Percentiles rank a stretch among this genome's conserved stretches.
Conservation (phyloP, 1,140 invertebrate genomes). For the Musca domestica region DNA sequence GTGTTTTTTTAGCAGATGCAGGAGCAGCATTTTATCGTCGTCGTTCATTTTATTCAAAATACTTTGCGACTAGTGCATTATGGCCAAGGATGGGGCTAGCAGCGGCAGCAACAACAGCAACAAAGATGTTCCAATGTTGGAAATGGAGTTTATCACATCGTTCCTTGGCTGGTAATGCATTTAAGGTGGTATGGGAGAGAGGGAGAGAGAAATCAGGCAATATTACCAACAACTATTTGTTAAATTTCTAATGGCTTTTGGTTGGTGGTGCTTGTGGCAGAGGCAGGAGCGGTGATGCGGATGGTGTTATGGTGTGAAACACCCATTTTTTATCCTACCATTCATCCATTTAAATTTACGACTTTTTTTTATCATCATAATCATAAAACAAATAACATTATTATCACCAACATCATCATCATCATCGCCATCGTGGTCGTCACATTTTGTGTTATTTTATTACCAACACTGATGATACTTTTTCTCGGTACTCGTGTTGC, state of each 20-base stretch:
- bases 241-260: slow-evolving; percentile 8
- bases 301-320: neutral
- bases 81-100: no score
- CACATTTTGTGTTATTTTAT: no score
- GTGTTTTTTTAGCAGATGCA: neutral
- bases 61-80: no score
- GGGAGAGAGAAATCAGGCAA: neutral
- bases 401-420: neutral
- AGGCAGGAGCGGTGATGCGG: no score
- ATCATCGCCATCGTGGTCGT: neutral
- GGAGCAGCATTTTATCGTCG: neutral
- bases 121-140: no score
- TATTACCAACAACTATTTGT: neutral
- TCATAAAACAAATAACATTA: slow-evolving; percentile 17
- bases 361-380: slow-evolving; percentile 11
- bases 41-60: slow-evolving; percentile 2
- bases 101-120: no score
- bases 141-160: no score
- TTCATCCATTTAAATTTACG: slow-evolving; percentile 14
- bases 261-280: neutral
- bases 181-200: neutral
- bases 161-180: neutral
- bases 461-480: no score
- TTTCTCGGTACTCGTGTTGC: no score
- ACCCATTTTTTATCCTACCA: neutral